Conservation (phyloP, 37 sponge, comb jelly and placozoan genomes). For the Oopsacas minuta region DNA sequence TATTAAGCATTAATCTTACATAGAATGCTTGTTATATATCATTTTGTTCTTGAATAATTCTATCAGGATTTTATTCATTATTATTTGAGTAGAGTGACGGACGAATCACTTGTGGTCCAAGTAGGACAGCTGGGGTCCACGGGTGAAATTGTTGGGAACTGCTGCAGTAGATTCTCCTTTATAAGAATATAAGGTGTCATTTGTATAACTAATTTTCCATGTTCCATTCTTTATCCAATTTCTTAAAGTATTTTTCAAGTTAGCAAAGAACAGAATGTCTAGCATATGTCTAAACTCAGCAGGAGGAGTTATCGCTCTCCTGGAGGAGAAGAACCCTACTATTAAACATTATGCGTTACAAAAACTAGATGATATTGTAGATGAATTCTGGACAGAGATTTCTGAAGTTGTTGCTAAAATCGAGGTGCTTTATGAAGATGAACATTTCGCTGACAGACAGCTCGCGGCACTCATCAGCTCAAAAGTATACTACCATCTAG, state of each 20-base stretch:
- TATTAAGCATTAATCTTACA: background rate
- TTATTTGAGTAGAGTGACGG: too few species aligned
- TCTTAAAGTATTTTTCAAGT: too few species aligned
- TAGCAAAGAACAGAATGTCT: background rate
- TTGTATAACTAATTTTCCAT: too few species aligned
- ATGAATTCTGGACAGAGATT: constrained; percentile 95
- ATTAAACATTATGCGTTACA: constrained; percentile 77
- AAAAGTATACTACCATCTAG: constrained; percentile 97
- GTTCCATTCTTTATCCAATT: too few species aligned
- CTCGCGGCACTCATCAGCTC: constrained; percentile 83
- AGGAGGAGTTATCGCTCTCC: constrained; percentile 81
- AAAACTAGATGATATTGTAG: constrained; percentile 72
- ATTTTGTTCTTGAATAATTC: too few species aligned
- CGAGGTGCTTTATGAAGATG: constrained; percentile 76
- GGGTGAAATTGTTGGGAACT: too few species aligned
- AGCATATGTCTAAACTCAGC: constrained; percentile 21
- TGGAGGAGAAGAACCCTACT: constrained; percentile 59
- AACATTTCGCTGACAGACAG: constrained; percentile 61
- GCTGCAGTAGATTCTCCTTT: too few species aligned
- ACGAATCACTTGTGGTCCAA: too few species aligned
- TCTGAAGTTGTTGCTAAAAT: constrained; percentile 59
- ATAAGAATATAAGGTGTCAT: too few species aligned
- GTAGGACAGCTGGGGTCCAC: too few species aligned
- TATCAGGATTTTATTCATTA: too few species aligned
- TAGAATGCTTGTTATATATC: too few species aligned